phyloP scores from a whole-genome alignment of 2,888 invertebrate species.

The Exocentrus adspersus region DNA sequence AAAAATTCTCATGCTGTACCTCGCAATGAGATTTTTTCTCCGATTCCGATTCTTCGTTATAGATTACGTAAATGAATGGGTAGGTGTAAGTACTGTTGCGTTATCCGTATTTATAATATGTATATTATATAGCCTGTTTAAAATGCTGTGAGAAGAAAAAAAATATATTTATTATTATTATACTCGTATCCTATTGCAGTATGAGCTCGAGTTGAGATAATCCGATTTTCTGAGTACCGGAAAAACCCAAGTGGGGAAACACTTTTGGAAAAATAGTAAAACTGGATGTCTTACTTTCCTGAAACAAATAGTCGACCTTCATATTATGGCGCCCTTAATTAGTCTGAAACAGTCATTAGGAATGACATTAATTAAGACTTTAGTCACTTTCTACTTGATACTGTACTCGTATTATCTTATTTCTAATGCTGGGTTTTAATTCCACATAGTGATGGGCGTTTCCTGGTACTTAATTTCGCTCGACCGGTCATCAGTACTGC shows the following conservation, averaged over 20 bases:
- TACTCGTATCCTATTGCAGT: too few species aligned
- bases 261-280: too few species aligned
- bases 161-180: background rate
- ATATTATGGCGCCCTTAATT: background rate
- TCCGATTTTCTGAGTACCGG: too few species aligned
- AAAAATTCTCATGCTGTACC: conserved; percentile 11
- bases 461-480: background rate
- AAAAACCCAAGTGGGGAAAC: too few species aligned
- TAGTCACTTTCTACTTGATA: conserved; percentile 13
- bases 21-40: conserved; percentile 15
- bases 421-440: conserved; percentile 15
- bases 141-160: conserved; percentile 1
- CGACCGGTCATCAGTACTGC: conserved; percentile 9
- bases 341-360: background rate
- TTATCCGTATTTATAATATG: too few species aligned
- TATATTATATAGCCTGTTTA: background rate
- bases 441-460: conserved; percentile 1
- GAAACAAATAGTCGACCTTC: too few species aligned
- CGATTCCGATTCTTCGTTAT: background rate
- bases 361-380: background rate
- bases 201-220: too few species aligned
- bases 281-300: too few species aligned
- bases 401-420: background rate
- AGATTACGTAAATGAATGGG: conserved; percentile 4
- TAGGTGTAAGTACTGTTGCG: background rate